Base-by-base conservation (phyloP, 2,797 vertebrate species). In the Pipistrellus nathusii region DNA sequence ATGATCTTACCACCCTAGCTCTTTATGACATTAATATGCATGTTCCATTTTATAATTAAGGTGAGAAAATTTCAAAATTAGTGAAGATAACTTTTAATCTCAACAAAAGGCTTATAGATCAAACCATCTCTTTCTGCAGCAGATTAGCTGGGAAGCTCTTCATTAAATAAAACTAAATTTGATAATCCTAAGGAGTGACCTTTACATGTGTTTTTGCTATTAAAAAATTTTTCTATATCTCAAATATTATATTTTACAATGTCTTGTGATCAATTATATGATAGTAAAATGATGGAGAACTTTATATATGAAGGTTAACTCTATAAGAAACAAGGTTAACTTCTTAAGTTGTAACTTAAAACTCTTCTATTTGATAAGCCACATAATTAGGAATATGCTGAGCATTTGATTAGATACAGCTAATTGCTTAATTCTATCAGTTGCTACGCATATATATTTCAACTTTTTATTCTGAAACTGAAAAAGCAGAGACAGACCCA, bases 271-370 rank as follows among this genome's bases (percentile, higher is more conserved):
- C 27, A 41, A 75, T 53, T 72, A 59, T 53, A 69, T 71, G 27
- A 75, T 85, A 88, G 90, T 69, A 44, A 21, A 32, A 78, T 68
- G 55, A 94, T 90, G 8, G 9, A 44, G 77, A 87, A 44, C 11
- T 88, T 78, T 51, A 68, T 25, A 66, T 25, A 3, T 80, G 46
- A 88, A 93, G 8, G 76, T 23, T 85, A 71, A 88, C 5, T 57
- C 32, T 41, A 59, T 66, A 77, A 86, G 88, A 85, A 59, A 3
- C 23, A 86, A 86, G 14, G 35, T 59, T 80, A 83, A n/a, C 27
- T 90, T 86, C 6, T 86, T 80, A 91, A 80, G 18, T 17, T 51
- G 11, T 80, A 82, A 51, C 12, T 84, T 81, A 20, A 81, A 94
- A 88, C 14, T 71, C 78, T 38, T 30, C 6, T 55, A 59, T 32